Percentiles rank a stretch among this genome's conserved stretches.
These are phyloP conservation scores for Gracilinanus agilis DNA, from an alignment of 2,113 vertebrate genomes.

Conservation along the genomic window DNA sequence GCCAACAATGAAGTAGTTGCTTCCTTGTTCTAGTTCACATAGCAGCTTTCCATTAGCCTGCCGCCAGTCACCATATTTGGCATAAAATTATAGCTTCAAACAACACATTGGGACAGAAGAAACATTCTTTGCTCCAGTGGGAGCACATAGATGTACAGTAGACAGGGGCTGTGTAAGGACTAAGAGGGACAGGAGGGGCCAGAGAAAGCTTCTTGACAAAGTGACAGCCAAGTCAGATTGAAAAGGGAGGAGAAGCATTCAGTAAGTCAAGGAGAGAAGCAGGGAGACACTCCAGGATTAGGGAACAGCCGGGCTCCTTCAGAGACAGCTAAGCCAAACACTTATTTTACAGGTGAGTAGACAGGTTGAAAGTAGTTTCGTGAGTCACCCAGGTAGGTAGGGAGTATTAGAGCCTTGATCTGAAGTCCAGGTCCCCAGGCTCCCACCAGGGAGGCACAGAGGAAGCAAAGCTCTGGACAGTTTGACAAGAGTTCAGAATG, in stretches of 20 bases:
- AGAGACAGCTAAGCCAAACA: not conserved
- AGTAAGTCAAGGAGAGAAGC: too few relatives aligned
- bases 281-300: not conserved
- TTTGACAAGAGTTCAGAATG: not conserved
- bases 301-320: not conserved
- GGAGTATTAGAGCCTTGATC: not conserved
- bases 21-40: too few relatives aligned
- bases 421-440: not conserved
- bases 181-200: not conserved
- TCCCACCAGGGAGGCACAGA: not conserved
- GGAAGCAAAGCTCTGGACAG: not conserved
- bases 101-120: not conserved
- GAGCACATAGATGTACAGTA: not conserved
- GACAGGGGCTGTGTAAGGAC: not conserved
- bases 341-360: not conserved
- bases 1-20: too few relatives aligned
- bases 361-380: not conserved
- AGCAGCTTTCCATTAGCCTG: not conserved
- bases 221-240: not conserved
- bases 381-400: not conserved
- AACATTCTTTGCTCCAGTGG: not conserved
- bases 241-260: too few relatives aligned
- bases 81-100: not conserved
- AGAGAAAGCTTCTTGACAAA: not conserved
- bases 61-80: not conserved